Percentiles rank a stretch among this genome's conserved stretches.
Conservation (phyloP, 2,888 invertebrate genomes). For the Melinopterus prodromus region DNA sequence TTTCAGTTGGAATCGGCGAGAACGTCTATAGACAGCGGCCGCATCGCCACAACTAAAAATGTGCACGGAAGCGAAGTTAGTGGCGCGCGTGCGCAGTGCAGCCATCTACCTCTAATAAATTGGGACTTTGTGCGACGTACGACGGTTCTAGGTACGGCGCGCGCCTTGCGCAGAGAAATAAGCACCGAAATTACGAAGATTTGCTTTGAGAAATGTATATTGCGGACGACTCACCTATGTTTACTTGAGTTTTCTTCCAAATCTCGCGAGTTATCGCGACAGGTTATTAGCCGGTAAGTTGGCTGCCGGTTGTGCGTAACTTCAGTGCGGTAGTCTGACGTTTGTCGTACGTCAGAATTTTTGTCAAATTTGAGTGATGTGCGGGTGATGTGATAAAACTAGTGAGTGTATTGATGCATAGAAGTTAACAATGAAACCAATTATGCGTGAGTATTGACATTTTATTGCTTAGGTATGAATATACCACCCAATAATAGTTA, state of each 20-base stretch:
- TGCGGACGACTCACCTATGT: background rate
- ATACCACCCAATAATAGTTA: no score
- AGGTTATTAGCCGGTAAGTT: background rate
- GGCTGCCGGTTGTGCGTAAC: background rate
- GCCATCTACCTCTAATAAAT: constrained; percentile 32
- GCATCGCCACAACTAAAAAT: constrained; percentile 57
- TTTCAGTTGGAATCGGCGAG: constrained; percentile 45
- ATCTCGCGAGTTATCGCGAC: constrained; percentile 1
- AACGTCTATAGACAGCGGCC: constrained; percentile 52
- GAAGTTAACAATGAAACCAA: background rate
- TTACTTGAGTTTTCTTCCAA: background rate
- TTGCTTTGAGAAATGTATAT: background rate
- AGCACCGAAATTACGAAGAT: constrained; percentile 6
- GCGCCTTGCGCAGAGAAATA: constrained; percentile 7
- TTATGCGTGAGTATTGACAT: no score
- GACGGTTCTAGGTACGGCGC: constrained; percentile 14
- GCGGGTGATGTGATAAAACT: background rate
- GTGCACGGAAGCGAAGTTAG: constrained; percentile 30
- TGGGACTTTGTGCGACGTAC: constrained; percentile 9
- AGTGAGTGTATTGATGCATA: background rate
- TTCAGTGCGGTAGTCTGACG: background rate
- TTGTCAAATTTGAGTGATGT: background rate
- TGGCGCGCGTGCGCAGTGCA: background rate
- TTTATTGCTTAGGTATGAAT: no score
- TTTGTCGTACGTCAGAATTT: background rate